Evolutionary conservation across 2,888 invertebrate genomes (phyloP).

Genomic region (Beris chalybata): DNA sequence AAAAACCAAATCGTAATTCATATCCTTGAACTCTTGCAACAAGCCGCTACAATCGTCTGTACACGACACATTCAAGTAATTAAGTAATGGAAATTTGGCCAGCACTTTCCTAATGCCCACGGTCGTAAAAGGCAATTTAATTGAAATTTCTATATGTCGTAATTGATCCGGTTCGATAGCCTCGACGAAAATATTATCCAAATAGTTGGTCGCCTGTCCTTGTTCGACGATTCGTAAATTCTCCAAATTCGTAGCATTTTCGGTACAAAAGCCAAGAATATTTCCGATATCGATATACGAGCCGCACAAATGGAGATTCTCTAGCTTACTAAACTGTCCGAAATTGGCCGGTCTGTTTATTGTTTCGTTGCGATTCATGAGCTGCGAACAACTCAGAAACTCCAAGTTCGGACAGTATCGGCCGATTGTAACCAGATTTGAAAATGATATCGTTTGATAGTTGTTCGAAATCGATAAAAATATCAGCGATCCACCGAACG

Average conservation of each 20-base stretch:
- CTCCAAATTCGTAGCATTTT: constrained; percentile 36
- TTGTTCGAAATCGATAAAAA: constrained; percentile 36
- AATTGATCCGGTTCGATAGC: constrained; percentile 26
- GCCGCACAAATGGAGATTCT: constrained; percentile 36
- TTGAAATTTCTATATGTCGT: constrained; percentile 37
- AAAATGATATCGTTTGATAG: constrained; percentile 32
- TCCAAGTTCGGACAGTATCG: constrained; percentile 37
- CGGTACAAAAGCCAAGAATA: constrained; percentile 36
- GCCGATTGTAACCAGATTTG: constrained; percentile 38
- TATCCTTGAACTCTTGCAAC: constrained; percentile 34
- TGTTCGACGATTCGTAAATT: constrained; percentile 36
- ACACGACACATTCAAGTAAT: constrained; percentile 37
- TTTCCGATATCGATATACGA: constrained; percentile 35
- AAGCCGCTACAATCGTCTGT: constrained; percentile 34
- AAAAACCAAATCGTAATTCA: constrained; percentile 40
- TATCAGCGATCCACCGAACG: constrained; percentile 33
- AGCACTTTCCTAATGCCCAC: constrained; percentile 31
- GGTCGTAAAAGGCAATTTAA: constrained; percentile 35
- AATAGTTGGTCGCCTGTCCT: constrained; percentile 4
- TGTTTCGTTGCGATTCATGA: constrained; percentile 33
- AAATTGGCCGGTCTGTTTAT: constrained; percentile 26
- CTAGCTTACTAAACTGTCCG: constrained; percentile 36
- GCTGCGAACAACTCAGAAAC: constrained; percentile 29
- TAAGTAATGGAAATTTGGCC: constrained; percentile 34
- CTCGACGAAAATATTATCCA: constrained; percentile 36